A percentile compares a stretch with the other conserved stretches of the same genome.
Evolutionary conservation across 2,113 vertebrate genomes (phyloP).

Genomic region (Falcunculus frontatus): DNA sequence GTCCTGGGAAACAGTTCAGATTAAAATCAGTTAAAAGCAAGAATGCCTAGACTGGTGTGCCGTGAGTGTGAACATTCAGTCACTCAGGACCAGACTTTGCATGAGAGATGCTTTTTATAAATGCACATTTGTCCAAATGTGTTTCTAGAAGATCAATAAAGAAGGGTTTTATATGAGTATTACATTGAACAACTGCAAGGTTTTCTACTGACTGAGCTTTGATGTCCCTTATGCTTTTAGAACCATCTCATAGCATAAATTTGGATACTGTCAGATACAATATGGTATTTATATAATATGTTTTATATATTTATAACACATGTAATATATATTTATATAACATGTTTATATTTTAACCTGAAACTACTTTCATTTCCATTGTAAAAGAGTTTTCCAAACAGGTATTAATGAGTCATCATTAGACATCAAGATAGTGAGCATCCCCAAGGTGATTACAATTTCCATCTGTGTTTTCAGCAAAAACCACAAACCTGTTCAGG

Average conservation of each 20-base stretch:
- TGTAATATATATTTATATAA: neutral
- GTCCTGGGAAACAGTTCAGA: neutral
- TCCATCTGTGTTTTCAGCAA: neutral
- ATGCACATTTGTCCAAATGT: neutral
- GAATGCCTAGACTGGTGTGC: neutral
- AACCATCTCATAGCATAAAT: neutral
- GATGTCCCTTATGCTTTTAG: neutral
- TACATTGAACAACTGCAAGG: neutral
- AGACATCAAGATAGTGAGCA: neutral
- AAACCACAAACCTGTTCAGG: neutral
- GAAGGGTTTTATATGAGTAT: neutral
- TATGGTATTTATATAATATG: neutral
- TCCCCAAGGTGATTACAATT: neutral
- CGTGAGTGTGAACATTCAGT: neutral
- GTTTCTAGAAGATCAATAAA: neutral
- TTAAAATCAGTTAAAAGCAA: neutral
- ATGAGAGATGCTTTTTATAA: neutral
- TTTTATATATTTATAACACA: neutral
- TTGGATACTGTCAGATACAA: neutral
- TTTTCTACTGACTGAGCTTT: neutral
- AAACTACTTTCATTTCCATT: neutral
- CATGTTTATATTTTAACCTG: neutral
- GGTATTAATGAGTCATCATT: neutral
- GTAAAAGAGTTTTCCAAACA: neutral
- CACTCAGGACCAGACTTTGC: neutral